Base-by-base conservation (phyloP, 2,113 vertebrate genomes). In the Lepus americanus region DNA sequence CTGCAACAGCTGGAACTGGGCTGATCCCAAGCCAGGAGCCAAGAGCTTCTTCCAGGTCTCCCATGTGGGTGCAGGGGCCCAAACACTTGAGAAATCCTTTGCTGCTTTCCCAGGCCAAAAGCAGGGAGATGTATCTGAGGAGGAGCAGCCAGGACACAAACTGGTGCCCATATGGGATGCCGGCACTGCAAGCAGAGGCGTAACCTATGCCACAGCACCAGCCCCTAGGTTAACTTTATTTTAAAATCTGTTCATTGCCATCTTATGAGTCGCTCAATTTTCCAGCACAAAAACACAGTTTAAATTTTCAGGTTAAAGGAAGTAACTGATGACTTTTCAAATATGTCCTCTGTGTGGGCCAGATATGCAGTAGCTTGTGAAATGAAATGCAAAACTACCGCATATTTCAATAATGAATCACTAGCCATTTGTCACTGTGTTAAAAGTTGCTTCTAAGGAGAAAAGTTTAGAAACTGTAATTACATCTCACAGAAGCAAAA, bases 371-470 rank as follows among this genome's bases (percentile, higher is more conserved):
- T 31, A 84, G n/a, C 36, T 81, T 73, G n/a, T 96, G 66, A 93
- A 87, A 39, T 61, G 4, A 83, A 89, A 83, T 95, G 83, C 49
- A 87, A 72, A 93, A 89, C 36, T 17, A 29, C 11, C 49, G 39
- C 64, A 69, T 63, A 91, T 96, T 97, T 73, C 74, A 87, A 66
- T 83, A 91, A 95, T 91, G 78, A 96, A 87, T 97, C 61, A 95
- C 94, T 63, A 90, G 44, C 64, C 14, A 85, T 76, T 90, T 93
- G 80, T 86, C 31, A 94, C 74, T 66, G 6, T 79, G 31, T 72
- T 91, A 89, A 94, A 95, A 87, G 44, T 91, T 94, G 76, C 79
- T 95, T 95, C 96, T 93, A 95, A 83, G 74, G 44, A 93, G 92
- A 51, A 93, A 93, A 77, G 17, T 94, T 92, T 76, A 49, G 73